Percentiles rank a stretch among this genome's conserved stretches.
Conservation (phyloP, 2,113 vertebrate species). For the Anguilla japonica region DNA sequence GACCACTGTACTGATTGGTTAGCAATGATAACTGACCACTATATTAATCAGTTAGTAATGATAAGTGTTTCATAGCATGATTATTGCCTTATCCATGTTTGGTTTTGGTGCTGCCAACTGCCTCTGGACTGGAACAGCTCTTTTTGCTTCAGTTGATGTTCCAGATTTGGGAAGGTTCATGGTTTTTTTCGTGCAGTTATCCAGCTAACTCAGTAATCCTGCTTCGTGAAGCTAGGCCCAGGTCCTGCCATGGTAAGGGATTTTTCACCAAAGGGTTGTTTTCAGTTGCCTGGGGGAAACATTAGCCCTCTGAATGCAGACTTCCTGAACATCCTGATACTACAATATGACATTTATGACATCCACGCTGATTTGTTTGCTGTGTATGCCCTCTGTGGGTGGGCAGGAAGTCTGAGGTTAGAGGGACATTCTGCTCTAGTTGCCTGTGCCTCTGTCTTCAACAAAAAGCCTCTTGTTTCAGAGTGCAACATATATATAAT, state of each 20-base stretch:
- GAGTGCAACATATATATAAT: conserved; percentile 40
- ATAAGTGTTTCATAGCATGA: too few species aligned
- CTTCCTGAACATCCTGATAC: neutral
- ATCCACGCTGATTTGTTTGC: neutral
- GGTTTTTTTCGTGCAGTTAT: too few species aligned
- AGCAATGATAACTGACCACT: too few species aligned
- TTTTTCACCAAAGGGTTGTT: neutral
- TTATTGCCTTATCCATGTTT: too few species aligned
- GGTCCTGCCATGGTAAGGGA: neutral
- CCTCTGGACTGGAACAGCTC: neutral
- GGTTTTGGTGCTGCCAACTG: neutral
- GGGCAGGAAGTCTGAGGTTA: conserved; percentile 38
- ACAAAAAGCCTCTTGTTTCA: conserved; percentile 43
- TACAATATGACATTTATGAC: neutral
- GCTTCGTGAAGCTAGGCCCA: neutral
- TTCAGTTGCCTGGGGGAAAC: neutral
- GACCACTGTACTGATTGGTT: too few species aligned
- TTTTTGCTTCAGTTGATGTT: too few species aligned
- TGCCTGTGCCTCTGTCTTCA: conserved; percentile 20
- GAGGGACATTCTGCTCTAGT: conserved; percentile 30
- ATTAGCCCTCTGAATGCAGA: neutral
- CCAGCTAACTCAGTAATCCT: too few species aligned
- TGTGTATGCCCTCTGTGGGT: conserved; percentile 15
- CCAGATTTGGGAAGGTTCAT: too few species aligned
- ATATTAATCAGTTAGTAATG: too few species aligned